These are phyloP conservation scores for Drosophila dunni DNA, from an alignment of 1,140 invertebrate species.

Conservation along the genomic window DNA sequence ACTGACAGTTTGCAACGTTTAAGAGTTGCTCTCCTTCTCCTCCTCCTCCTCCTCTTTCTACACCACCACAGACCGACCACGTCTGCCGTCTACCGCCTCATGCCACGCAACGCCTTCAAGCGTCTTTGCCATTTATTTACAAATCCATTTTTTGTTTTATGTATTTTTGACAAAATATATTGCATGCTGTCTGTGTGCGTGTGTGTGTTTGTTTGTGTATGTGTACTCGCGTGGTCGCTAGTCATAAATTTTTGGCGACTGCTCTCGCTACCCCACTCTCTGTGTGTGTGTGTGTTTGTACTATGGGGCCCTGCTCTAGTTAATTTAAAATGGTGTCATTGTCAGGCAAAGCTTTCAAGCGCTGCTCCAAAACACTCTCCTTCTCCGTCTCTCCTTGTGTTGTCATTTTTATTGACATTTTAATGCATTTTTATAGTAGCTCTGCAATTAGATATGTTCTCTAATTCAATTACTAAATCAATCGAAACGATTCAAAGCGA, in stretches of 20 bases:
- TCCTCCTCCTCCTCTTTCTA: too few species aligned
- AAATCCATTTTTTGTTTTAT: slow-evolving; percentile 42
- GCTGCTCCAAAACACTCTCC: background rate
- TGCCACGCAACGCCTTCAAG: background rate
- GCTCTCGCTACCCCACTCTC: slow-evolving; percentile 7
- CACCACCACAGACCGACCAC: too few species aligned
- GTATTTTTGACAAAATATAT: slow-evolving; percentile 58
- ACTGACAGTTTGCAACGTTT: slow-evolving; percentile 15
- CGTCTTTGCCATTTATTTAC: slow-evolving; percentile 20
- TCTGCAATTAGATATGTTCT: slow-evolving; percentile 27
- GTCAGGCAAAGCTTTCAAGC: slow-evolving; percentile 45
- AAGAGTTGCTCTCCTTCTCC: background rate
- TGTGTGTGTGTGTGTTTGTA: background rate
- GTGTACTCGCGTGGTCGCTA: slow-evolving; percentile 55
- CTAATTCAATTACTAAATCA: slow-evolving; percentile 20
- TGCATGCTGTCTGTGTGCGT: slow-evolving; percentile 26
- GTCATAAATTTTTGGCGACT: slow-evolving; percentile 53
- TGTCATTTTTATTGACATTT: slow-evolving; percentile 14
- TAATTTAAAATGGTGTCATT: slow-evolving; percentile 74
- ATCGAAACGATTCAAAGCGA: background rate
- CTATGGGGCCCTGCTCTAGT: slow-evolving; percentile 59
- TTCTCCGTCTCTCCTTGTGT: background rate
- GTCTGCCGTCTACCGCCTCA: too few species aligned
- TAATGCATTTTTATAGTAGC: slow-evolving; percentile 15
- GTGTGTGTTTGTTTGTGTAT: background rate